Evolutionary conservation across 2,113 vertebrate genomes (phyloP).

Genomic region (Scomber scombrus): DNA sequence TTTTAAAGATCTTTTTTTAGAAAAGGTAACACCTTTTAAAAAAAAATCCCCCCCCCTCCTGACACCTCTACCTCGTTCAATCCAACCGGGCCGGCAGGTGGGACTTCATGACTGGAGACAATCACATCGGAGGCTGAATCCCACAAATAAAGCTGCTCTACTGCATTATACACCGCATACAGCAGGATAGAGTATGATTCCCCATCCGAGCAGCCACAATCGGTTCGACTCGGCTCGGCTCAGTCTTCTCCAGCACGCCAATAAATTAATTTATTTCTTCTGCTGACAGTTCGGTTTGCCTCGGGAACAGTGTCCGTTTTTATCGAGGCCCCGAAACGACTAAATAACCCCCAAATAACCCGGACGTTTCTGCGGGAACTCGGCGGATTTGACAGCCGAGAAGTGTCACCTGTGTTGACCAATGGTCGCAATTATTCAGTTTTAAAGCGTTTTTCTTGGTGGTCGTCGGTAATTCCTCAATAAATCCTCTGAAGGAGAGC

Average conservation of each 20-base stretch:
- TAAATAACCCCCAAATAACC: constrained; percentile 31
- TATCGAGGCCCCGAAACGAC: constrained; percentile 19
- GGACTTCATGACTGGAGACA: constrained; percentile 58
- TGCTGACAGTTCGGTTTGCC: constrained; percentile 30
- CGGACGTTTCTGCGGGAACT: constrained; percentile 46
- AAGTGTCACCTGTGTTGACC: constrained; percentile 64
- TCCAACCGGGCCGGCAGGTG: constrained; percentile 58
- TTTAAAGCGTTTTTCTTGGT: not conserved
- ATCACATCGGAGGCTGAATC: constrained; percentile 15
- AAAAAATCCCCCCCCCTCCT: constrained; percentile 22
- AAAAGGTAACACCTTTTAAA: not conserved
- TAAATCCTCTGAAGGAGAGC: constrained; percentile 33
- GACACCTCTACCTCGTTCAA: constrained; percentile 55
- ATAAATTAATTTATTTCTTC: constrained; percentile 38
- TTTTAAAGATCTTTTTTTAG: no score
- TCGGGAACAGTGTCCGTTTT: constrained; percentile 11
- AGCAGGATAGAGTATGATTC: constrained; percentile 12
- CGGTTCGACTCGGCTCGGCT: constrained; percentile 26
- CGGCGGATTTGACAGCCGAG: constrained; percentile 29
- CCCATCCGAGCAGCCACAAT: constrained; percentile 43
- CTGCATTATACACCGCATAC: constrained; percentile 54
- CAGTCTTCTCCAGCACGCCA: constrained; percentile 21
- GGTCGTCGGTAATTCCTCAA: constrained; percentile 57
- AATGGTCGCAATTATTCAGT: constrained; percentile 5
- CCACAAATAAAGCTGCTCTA: constrained; percentile 39